These are phyloP conservation scores for Lumbricus terrestris DNA, from an alignment of 2,888 invertebrate species.

Conservation along the genomic window DNA sequence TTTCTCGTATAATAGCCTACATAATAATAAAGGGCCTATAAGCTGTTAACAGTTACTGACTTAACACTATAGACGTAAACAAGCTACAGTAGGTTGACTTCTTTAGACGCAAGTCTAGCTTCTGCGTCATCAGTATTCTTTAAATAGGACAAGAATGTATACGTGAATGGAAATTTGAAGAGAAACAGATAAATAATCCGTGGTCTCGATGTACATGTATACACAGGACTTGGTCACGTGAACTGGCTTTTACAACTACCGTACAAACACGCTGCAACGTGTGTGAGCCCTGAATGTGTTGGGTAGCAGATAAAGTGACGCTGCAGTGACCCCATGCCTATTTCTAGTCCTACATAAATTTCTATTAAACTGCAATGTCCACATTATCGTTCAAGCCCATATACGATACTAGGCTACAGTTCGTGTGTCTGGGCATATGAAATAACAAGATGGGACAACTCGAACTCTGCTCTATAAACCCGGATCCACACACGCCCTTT, in stretches of 20 bases:
- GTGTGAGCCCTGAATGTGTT: too few relatives aligned
- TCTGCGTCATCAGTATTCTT: neutral
- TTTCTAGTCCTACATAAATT: neutral
- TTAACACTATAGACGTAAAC: neutral
- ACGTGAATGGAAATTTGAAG: too few relatives aligned
- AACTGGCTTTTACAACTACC: neutral
- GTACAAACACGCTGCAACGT: too few relatives aligned
- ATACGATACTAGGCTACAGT: too few relatives aligned
- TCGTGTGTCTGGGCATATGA: too few relatives aligned
- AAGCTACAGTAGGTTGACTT: neutral
- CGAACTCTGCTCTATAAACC: too few relatives aligned
- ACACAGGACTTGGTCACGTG: neutral
- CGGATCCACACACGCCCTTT: too few relatives aligned
- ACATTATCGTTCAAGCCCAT: too few relatives aligned
- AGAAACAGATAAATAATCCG: neutral
- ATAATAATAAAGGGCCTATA: neutral
- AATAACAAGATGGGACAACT: too few relatives aligned
- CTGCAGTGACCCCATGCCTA: neutral
- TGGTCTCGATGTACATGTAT: neutral
- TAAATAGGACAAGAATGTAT: neutral
- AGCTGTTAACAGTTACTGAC: neutral
- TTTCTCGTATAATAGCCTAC: fast-evolving
- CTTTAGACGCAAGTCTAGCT: neutral
- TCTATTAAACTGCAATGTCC: neutral
- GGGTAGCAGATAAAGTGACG: neutral